Evolutionary conservation across 2,113 vertebrate species (phyloP), one percentile per base, ranked within the genome.

Genomic region (Nannospalax galili): DNA sequence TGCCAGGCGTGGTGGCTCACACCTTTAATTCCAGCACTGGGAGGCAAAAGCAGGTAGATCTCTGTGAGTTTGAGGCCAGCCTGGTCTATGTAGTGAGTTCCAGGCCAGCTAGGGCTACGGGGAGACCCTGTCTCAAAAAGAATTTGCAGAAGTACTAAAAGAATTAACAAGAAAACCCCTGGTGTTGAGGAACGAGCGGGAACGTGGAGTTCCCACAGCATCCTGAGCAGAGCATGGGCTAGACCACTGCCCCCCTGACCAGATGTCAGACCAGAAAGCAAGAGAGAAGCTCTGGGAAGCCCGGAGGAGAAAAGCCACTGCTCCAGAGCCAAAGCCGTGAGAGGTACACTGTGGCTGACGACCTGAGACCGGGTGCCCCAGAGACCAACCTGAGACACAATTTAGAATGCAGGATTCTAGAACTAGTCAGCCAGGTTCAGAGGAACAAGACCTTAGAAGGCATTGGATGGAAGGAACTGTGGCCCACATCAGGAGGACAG

Each of bases 181-280:
- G 7, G 64, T 10, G 28, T 30, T 42, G 40, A 74, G 45, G 90
- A 45, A 67, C 20, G 12, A 12, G 16, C 7, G 0, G 24, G 9
- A 52, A 60, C 28, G 2, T 19, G 45, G n/a, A 32, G 45, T 60
- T 26, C 22, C 62, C 58, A 7, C 1, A 12, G 73, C 10, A 37
- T 48, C n/a, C n/a, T 5, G 30, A 28, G 14, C 1, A 10, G 19
- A 10, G 16, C 14, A 56, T 26, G 60, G 28, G 91, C n/a, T n/a
- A n/a, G n/a, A n/a, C n/a, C n/a, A n/a, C n/a, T n/a, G n/a, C n/a
- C n/a, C n/a, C 73, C 28, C 4, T 17, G 15, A 19, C 15, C 62
- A 64, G n/a, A 22, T 0, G 12, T 37, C 5, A n/a, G 12, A 48
- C 42, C 0, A 0, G 40, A 10, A 7, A 12, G 11, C 14, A 12